A percentile compares a stretch with the other conserved stretches of the same genome.
phyloP scores from a whole-genome alignment of 2,113 vertebrate genomes.

The Trachemys scripta region DNA sequence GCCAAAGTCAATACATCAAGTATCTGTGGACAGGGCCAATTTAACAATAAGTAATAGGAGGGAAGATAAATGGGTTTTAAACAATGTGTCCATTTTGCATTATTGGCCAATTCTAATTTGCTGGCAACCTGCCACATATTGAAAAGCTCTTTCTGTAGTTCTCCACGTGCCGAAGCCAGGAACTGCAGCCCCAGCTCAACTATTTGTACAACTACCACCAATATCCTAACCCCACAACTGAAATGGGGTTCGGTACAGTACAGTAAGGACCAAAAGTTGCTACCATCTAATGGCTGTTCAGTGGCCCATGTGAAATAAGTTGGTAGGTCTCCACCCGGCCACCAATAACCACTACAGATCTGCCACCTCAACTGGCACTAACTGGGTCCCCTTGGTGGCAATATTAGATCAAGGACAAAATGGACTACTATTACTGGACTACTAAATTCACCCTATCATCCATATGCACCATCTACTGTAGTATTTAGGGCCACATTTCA shows the following conservation, averaged over 20 bases:
- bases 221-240: neutral
- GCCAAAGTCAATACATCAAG: slow-evolving; percentile 8
- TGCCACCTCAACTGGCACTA: neutral
- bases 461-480: rapidly evolving
- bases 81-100: slow-evolving; percentile 2
- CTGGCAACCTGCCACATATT: neutral
- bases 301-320: rapidly evolving
- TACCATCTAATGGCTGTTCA: neutral
- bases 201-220: rapidly evolving
- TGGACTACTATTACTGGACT: neutral
- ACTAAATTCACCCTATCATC: neutral
- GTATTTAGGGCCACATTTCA: rapidly evolving
- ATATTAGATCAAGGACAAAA: neutral
- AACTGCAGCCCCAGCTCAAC: neutral
- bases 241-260: neutral
- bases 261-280: neutral
- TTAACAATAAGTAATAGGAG: neutral
- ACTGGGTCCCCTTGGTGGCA: neutral
- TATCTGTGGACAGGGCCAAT: neutral
- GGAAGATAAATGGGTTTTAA: neutral
- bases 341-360: neutral
- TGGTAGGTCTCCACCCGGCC: no score
- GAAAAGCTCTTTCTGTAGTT: neutral
- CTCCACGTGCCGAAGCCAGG: neutral
- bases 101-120: neutral